Conservation (phyloP, 2,888 invertebrate species). For the Drosophila conformis region DNA sequence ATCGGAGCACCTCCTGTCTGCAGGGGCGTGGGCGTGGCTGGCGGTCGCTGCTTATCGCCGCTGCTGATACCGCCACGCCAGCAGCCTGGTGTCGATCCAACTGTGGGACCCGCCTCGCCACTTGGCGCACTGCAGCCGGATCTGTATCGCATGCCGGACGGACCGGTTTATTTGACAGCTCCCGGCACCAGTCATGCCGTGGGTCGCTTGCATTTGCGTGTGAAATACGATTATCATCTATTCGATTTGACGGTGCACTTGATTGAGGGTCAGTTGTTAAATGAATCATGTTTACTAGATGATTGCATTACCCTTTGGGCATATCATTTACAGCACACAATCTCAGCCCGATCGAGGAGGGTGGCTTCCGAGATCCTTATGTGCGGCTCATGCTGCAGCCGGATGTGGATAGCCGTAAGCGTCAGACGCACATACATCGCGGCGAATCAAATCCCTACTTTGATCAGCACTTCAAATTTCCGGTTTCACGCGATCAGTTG, state of each 20-base stretch:
- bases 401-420: slow-evolving; percentile 92
- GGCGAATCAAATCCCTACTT: slow-evolving; percentile 95
- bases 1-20: slow-evolving; percentile 63
- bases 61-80: slow-evolving; percentile 91
- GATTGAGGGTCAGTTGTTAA: slow-evolving; percentile 90
- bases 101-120: slow-evolving; percentile 86
- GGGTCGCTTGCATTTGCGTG: slow-evolving; percentile 92
- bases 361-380: slow-evolving; percentile 96
- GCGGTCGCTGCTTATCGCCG: slow-evolving; percentile 90
- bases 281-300: background rate
- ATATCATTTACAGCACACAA: slow-evolving; percentile 89
- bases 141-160: slow-evolving; percentile 92
- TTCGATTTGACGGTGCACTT: slow-evolving; percentile 96
- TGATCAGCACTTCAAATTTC: slow-evolving; percentile 96
- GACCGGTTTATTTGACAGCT: slow-evolving; percentile 90
- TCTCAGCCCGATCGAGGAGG: slow-evolving; percentile 92
- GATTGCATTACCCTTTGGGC: background rate
- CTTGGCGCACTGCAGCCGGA: slow-evolving; percentile 95
- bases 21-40: slow-evolving; percentile 44
- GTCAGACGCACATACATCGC: slow-evolving; percentile 93
- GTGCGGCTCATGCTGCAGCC: slow-evolving; percentile 92
- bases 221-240: slow-evolving; percentile 95
- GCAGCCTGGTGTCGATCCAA: slow-evolving; percentile 83
- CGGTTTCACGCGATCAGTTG: slow-evolving; percentile 94
- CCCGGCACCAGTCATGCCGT: slow-evolving; percentile 89